A percentile compares a stretch with the other conserved stretches of the same genome.
phyloP scores from a whole-genome alignment of 2,797 vertebrate genomes.

The Hippopotamyrus pictus region DNA sequence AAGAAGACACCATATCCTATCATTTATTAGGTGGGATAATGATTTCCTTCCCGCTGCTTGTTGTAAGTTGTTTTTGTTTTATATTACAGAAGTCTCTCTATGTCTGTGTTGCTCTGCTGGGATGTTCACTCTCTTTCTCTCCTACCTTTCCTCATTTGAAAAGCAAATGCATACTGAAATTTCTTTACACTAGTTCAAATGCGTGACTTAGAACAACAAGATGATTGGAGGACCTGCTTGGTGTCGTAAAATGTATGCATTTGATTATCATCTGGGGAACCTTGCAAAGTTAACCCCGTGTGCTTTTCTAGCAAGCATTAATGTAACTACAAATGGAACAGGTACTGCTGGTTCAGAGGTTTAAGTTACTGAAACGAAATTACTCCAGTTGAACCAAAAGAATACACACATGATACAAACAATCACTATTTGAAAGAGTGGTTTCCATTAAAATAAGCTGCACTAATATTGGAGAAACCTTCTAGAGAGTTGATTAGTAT shows the following conservation, averaged over 20 bases:
- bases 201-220: neutral
- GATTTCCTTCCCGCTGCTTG: slow-evolving; percentile 80
- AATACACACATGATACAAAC: neutral
- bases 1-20: slow-evolving; percentile 96
- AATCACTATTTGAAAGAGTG: neutral
- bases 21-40: slow-evolving; percentile 89
- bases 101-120: slow-evolving; percentile 13
- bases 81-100: slow-evolving; percentile 26
- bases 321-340: neutral
- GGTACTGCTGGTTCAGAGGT: neutral
- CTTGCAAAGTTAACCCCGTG: neutral
- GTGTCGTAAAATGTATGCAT: neutral
- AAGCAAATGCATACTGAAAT: slow-evolving; percentile 16
- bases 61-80: slow-evolving; percentile 80
- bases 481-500: neutral
- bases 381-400: neutral
- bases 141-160: neutral
- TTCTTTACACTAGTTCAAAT: neutral
- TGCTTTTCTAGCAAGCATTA: neutral
- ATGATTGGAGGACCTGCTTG: neutral
- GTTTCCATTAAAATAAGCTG: neutral
- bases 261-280: slow-evolving; percentile 7
- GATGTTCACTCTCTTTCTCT: neutral
- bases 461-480: neutral
- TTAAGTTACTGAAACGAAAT: neutral